These are phyloP conservation scores for Sus cebifrons DNA, from an alignment of 2,797 vertebrate genomes.

Conservation along the genomic window DNA sequence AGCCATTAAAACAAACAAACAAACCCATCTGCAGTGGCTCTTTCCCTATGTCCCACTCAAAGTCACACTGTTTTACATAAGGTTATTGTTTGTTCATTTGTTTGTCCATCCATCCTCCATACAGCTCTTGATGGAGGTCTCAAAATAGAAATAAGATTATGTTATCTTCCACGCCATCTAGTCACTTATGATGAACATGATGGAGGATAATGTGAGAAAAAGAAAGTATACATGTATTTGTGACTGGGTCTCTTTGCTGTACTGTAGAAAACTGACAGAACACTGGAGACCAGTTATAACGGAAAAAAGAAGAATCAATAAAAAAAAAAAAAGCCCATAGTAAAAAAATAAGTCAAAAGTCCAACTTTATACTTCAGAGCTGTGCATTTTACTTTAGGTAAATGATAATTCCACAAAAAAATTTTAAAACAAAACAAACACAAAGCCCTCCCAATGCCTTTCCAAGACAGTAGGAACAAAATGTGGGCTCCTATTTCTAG, in stretches of 20 bases:
- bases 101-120: background rate
- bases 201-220: no score
- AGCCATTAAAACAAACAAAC: no score
- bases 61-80: background rate
- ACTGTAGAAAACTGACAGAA: no score
- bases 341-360: background rate
- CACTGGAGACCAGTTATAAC: no score
- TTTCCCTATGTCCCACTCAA: background rate
- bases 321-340: background rate
- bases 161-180: background rate
- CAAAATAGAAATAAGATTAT: background rate
- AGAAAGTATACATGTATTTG: no score
- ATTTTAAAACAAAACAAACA: background rate
- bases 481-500: background rate
- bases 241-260: no score
- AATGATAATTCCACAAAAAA: background rate
- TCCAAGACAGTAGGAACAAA: background rate
- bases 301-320: no score
- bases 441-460: background rate
- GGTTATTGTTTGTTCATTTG: background rate
- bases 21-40: background rate
- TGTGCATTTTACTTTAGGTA: background rate
- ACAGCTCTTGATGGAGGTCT: background rate
- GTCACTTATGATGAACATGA: no score
- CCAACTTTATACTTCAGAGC: conserved; percentile 29